Evolutionary conservation across 2,797 vertebrate species (phyloP).

Genomic region (Melanitta fusca): DNA sequence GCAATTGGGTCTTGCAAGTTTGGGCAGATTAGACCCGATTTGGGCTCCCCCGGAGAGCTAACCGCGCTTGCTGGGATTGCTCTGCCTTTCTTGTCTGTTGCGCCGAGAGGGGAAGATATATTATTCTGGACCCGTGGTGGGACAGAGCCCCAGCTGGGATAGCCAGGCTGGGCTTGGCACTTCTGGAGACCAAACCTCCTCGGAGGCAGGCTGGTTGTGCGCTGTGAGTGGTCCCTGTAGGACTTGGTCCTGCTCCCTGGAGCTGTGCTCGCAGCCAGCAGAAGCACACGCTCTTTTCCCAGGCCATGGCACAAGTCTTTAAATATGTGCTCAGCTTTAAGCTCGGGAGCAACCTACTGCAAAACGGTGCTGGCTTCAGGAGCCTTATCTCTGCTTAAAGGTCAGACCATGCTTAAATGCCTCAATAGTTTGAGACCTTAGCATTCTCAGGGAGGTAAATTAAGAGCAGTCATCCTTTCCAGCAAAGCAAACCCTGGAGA

Average conservation of each 20-base stretch:
- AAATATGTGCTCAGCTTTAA: not conserved
- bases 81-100: not conserved
- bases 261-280: not conserved
- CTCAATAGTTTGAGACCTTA: not conserved
- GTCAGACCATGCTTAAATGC: constrained; percentile 19
- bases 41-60: not conserved
- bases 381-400: constrained; percentile 41
- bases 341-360: not conserved
- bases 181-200: not conserved
- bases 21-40: not conserved
- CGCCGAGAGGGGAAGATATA: not conserved
- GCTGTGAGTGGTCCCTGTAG: rapidly evolving
- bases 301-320: not conserved
- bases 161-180: not conserved
- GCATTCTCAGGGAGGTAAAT: not conserved
- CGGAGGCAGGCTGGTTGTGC: not conserved
- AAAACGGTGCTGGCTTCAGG: not conserved
- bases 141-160: not conserved
- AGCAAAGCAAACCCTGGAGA: not conserved
- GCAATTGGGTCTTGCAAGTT: not conserved
- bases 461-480: not conserved
- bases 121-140: not conserved
- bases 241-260: not conserved
- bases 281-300: not conserved
- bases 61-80: not conserved